Percentiles rank a stretch among this genome's conserved stretches.
These are phyloP conservation scores for Laothoe populi DNA, from an alignment of 2,888 invertebrate genomes.

Conservation along the genomic window DNA sequence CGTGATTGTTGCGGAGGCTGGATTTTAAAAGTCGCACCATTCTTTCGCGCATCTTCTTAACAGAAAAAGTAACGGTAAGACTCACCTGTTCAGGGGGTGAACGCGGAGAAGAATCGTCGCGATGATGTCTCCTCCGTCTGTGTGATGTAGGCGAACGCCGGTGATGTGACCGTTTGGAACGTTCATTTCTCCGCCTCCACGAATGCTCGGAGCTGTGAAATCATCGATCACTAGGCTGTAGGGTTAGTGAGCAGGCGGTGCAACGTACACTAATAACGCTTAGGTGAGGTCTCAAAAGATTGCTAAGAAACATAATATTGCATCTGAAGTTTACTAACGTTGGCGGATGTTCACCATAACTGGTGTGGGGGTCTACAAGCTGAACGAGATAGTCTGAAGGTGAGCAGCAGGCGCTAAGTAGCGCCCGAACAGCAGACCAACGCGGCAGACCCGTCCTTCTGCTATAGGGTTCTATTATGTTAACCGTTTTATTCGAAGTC, in stretches of 20 bases:
- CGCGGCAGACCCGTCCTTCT: conserved; percentile 56
- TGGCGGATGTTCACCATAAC: conserved; percentile 62
- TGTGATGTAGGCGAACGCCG: conserved; percentile 92
- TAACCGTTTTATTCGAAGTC: conserved; percentile 7
- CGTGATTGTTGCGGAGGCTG: conserved; percentile 61
- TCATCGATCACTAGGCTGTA: conserved; percentile 83
- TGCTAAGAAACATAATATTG: conserved; percentile 34
- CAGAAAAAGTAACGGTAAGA: conserved; percentile 55
- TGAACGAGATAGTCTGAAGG: conserved; percentile 68
- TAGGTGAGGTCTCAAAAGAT: conserved; percentile 59
- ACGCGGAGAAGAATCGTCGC: conserved; percentile 77
- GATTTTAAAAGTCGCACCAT: conserved; percentile 59
- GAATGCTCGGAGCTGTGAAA: conserved; percentile 90
- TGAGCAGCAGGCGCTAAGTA: conserved; percentile 73
- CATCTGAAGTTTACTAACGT: conserved; percentile 67
- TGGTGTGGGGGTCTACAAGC: conserved; percentile 66
- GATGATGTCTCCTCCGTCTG: conserved; percentile 88
- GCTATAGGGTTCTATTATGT: neutral
- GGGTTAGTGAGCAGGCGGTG: conserved; percentile 74
- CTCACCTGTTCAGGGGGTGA: conserved; percentile 81
- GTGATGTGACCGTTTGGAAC: conserved; percentile 93
- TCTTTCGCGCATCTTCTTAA: conserved; percentile 60
- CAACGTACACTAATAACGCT: conserved; percentile 53
- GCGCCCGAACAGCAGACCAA: conserved; percentile 66
- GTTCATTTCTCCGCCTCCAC: conserved; percentile 91